Conservation (phyloP, 2,797 vertebrate genomes). For the Arrhamphus sclerolepis region DNA sequence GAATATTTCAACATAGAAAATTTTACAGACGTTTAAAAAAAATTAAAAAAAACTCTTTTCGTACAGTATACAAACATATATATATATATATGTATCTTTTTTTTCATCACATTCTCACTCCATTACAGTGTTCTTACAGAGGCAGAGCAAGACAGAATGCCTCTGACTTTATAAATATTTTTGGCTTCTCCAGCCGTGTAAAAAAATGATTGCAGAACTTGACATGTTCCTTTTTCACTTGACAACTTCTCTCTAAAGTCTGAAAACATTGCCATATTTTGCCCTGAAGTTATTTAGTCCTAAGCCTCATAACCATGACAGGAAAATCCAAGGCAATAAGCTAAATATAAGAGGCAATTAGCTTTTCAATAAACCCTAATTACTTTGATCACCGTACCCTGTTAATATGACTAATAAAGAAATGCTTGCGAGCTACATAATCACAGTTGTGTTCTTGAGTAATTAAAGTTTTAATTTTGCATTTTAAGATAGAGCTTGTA, state of each 20-base stretch:
- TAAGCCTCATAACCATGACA: conserved; percentile 37
- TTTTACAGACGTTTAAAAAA: conserved; percentile 2
- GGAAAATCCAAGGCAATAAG: conserved; percentile 59
- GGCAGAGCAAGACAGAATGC: conserved; percentile 39
- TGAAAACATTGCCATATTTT: conserved; percentile 62
- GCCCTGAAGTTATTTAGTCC: conserved; percentile 49
- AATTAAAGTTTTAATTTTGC: conserved; percentile 41
- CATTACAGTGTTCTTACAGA: conserved; percentile 22
- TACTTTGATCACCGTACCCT: conserved; percentile 48
- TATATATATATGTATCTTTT: neutral
- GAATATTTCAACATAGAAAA: conserved; percentile 1
- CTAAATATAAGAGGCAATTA: conserved; percentile 65
- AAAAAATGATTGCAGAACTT: conserved; percentile 62
- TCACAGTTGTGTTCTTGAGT: conserved; percentile 28
- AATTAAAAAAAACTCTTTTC: conserved; percentile 1
- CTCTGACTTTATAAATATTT: conserved; percentile 56
- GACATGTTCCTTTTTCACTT: conserved; percentile 71
- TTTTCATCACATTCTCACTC: conserved; percentile 35
- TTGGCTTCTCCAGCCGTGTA: conserved; percentile 42
- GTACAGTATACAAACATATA: too few relatives aligned
- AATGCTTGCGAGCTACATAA: conserved; percentile 42
- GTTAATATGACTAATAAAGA: conserved; percentile 39
- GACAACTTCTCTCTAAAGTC: conserved; percentile 71
- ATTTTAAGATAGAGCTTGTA: conserved; percentile 28
- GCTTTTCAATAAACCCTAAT: conserved; percentile 56